Evolutionary conservation across 2,888 invertebrate genomes (phyloP), one percentile per base, ranked within the genome.

Genomic region (Heliconius hortense): DNA sequence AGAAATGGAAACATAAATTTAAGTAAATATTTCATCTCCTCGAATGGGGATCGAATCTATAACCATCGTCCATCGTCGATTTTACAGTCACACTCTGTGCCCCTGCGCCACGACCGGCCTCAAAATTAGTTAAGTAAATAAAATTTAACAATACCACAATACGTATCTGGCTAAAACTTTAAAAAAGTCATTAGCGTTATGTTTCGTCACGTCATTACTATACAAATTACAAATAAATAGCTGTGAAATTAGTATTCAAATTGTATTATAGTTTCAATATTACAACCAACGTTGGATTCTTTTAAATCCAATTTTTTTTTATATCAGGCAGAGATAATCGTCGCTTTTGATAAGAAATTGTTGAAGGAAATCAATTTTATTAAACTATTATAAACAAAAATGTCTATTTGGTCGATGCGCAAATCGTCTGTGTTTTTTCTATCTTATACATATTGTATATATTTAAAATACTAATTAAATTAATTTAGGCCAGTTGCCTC

Each of bases 161-260:
- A n/a, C 31, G 24, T 69, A 53, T 7, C n/a, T 31, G 11, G 28
- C 28, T 53, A 56, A 53, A 69, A 53, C 53, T 31, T 39, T 28
- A 69, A 69, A 48, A 68, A 69, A 69, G 68, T 69, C 68, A 69
- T 69, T 69, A 69, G 31, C 28, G 5, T 39, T 64, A n/a, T 53
- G 21, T 31, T 68, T 69, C 53, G 68, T 53, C 53, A 31, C 53
- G 68, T 69, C 53, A 69, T 69, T 56, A 69, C 48, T n/a, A 64
- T 35, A 72, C 72, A 73, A 62, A 73, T 76, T 76, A 69, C 63
- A 73, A 73, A 69, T 73, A 76, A 76, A 76, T 28, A 56, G 67
- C 56, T 73, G 73, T 76, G 73, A 76, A 62, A 73, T 76, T 73
- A 56, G 48, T 63, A 64, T 72, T 72, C 53, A 68, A 64, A 68